Percentiles rank a stretch among this genome's conserved stretches.
Conservation (phyloP, 2,888 invertebrate species). For the Sesamia inferens region DNA sequence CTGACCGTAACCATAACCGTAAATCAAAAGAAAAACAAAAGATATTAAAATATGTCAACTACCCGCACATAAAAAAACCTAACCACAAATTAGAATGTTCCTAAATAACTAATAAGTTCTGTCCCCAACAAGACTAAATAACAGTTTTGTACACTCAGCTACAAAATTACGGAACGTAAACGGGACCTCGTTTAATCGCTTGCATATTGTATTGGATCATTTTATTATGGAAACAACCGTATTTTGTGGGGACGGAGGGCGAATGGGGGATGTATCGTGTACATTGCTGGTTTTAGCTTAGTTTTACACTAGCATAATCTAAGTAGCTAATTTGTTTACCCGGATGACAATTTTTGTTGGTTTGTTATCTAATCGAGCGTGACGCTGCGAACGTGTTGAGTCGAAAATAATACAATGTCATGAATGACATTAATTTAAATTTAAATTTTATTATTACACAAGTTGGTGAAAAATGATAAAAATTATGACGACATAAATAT, state of each 20-base stretch:
- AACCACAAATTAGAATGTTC: slow-evolving; percentile 37
- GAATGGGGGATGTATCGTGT: slow-evolving; percentile 39
- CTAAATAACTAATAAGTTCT: slow-evolving; percentile 65
- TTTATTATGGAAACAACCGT: slow-evolving; percentile 74
- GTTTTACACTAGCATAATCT: not conserved
- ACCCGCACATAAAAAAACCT: slow-evolving; percentile 9
- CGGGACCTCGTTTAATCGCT: slow-evolving; percentile 83
- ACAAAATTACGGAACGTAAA: slow-evolving; percentile 81
- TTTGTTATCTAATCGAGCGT: not conserved
- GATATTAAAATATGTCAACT: not conserved
- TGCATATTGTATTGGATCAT: slow-evolving; percentile 82
- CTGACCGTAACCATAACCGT: not conserved
- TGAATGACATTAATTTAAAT: not conserved
- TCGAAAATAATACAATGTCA: not conserved
- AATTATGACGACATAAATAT: not conserved
- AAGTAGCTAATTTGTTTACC: not conserved
- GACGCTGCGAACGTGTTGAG: not conserved
- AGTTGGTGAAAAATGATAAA: not conserved
- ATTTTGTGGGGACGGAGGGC: slow-evolving; percentile 18
- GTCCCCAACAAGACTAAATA: slow-evolving; percentile 74
- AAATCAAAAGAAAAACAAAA: not conserved
- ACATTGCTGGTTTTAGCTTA: slow-evolving; percentile 68
- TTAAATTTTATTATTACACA: no score
- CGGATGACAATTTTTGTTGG: not conserved
- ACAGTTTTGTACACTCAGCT: slow-evolving; percentile 81